Evolutionary conservation across 2,888 invertebrate species (phyloP).

Genomic region (Sthenelais limicola): DNA sequence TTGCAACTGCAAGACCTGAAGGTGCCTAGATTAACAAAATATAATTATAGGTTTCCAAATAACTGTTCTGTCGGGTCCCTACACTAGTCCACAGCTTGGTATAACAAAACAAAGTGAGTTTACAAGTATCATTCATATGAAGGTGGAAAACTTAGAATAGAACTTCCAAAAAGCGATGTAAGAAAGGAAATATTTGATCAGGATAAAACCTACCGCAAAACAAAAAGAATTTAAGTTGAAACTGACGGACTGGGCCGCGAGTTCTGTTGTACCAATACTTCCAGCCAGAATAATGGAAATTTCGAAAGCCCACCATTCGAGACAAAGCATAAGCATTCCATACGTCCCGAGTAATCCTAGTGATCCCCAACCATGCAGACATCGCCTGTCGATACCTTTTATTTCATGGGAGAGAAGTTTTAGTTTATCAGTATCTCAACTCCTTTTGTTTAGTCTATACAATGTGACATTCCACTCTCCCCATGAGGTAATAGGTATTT

Average conservation of each 20-base stretch:
- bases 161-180: background rate
- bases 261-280: slow-evolving; percentile 40
- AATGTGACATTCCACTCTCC: no score
- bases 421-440: no score
- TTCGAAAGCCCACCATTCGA: slow-evolving; percentile 52
- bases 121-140: background rate
- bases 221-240: slow-evolving; percentile 43
- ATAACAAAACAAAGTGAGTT: background rate
- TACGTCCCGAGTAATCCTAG: slow-evolving; percentile 47
- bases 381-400: slow-evolving; percentile 45
- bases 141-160: background rate
- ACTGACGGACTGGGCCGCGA: slow-evolving; percentile 47
- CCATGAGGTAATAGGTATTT: background rate
- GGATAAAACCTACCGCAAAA: slow-evolving; percentile 41
- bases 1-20: slow-evolving; percentile 45
- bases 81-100: background rate
- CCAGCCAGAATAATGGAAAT: slow-evolving; percentile 48
- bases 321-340: slow-evolving; percentile 50
- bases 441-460: no score
- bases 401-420: background rate
- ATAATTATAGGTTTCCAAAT: no score
- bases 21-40: slow-evolving; percentile 41
- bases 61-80: no score
- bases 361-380: slow-evolving; percentile 48
- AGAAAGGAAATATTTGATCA: slow-evolving; percentile 5